Evolutionary conservation across 2,113 vertebrate genomes (phyloP).

Genomic region (Bufo bufo): DNA sequence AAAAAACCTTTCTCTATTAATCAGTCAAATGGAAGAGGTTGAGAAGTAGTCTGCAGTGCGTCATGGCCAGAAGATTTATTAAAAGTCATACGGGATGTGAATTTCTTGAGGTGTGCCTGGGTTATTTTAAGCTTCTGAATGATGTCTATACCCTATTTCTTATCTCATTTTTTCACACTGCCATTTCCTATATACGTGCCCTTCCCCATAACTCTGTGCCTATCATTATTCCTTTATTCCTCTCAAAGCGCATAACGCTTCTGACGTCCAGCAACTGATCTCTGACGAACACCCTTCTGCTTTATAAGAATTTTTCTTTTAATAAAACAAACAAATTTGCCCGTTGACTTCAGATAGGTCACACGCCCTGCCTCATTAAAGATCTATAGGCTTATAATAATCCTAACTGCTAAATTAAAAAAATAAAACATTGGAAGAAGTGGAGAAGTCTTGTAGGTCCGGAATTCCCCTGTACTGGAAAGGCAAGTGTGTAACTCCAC

Average conservation of each 20-base stretch:
- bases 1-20: conserved; percentile 20
- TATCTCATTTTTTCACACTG: conserved; percentile 21
- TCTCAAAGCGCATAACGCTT: conserved; percentile 4
- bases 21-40: conserved; percentile 44
- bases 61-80: conserved; percentile 43
- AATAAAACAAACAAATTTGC: neutral
- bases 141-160: conserved; percentile 42
- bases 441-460: neutral
- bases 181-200: neutral
- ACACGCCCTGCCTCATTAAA: neutral
- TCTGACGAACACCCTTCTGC: conserved; percentile 45
- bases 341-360: neutral
- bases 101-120: neutral
- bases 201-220: conserved; percentile 12
- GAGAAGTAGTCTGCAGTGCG: conserved; percentile 46
- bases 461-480: neutral
- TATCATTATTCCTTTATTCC: conserved; percentile 27
- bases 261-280: conserved; percentile 35
- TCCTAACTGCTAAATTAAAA: neutral
- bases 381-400: neutral
- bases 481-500: neutral
- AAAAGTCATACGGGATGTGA: conserved; percentile 22
- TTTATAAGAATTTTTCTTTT: conserved; percentile 47
- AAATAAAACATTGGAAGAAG: neutral
- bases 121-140: conserved; percentile 53